Evolutionary conservation across 2,113 vertebrate genomes (phyloP).

Genomic region (Scolopax mira): DNA sequence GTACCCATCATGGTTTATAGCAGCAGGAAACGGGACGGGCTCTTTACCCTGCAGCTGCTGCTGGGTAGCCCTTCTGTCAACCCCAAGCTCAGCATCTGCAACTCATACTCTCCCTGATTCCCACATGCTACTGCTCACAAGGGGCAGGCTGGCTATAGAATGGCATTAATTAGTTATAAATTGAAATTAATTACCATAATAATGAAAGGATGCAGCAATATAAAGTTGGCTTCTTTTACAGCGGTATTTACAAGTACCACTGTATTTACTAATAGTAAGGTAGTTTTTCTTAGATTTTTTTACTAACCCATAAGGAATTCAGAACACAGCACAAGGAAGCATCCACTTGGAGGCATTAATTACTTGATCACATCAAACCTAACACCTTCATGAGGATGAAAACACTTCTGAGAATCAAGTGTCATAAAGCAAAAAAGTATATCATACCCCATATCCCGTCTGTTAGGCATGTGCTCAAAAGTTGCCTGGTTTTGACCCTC

Average conservation of each 20-base stretch:
- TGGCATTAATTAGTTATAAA: slow-evolving; percentile 68
- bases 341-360: not conserved
- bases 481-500: not conserved
- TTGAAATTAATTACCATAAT: slow-evolving; percentile 71
- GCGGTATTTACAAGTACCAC: slow-evolving; percentile 65
- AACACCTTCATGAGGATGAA: not conserved
- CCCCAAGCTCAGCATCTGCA: not conserved
- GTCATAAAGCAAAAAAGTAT: not conserved
- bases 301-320: slow-evolving; percentile 23
- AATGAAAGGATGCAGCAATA: slow-evolving; percentile 61
- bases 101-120: not conserved
- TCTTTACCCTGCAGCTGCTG: not conserved
- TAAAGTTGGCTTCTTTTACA: slow-evolving; percentile 40
- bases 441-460: fast-evolving
- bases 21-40: not conserved
- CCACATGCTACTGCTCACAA: slow-evolving; percentile 20
- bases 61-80: not conserved
- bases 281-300: slow-evolving; percentile 15
- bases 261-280: too few species aligned
- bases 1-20: not conserved
- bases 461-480: not conserved
- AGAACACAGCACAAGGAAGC: not conserved
- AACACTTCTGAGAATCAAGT: not conserved
- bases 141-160: slow-evolving; percentile 31
- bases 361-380: not conserved